Evolutionary conservation across 2,113 vertebrate genomes (phyloP), one percentile per base, ranked within the genome.

Genomic region (Caretta caretta): DNA sequence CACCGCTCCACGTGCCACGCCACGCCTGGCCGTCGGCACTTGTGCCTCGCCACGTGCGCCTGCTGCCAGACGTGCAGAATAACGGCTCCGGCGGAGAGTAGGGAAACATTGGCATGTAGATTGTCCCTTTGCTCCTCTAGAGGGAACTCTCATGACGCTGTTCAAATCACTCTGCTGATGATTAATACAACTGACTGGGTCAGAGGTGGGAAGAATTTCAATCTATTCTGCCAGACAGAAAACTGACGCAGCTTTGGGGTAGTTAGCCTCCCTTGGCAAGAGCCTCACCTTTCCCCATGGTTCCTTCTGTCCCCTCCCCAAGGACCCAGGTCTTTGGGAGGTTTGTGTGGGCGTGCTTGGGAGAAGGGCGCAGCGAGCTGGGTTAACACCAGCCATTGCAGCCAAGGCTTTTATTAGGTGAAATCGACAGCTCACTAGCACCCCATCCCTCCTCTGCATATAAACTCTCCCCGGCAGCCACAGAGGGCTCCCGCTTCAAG

Each of bases 101-200:
- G 35, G 27, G 86, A 78, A 19, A 72, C 8, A 14, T 24, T 75
- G n/a, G n/a, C 17, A 25, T 48, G 46, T 53, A 69, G 29, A 11
- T 84, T 94, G 38, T n/a, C 27, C 3, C 14, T 97, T 93, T 57
- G 24, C 11, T 93, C 97, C 97, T 95, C 94, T 97, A 97, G 97
- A 89, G 96, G 97, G 97, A 90, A 83, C 90, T 95, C 90, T 95
- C 85, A 90, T 80, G 46, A 49, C 89, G 86, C 84, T 92, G 57
- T 54, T 27, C 95, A 80, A 86, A 87, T 69, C 20, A 38, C 35
- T 86, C 35, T 24, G 2, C 25, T 8, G 8, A 8, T 75, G 91
- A 87, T 49, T 51, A 87, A 50, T 10, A 12, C 51, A 79, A 27
- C 25, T 19, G 29, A 42, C 27, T 46, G 42, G 14, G 3, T 53